phyloP scores from a whole-genome alignment of 2,888 invertebrate genomes.

The Alviniconcha strummeri region DNA sequence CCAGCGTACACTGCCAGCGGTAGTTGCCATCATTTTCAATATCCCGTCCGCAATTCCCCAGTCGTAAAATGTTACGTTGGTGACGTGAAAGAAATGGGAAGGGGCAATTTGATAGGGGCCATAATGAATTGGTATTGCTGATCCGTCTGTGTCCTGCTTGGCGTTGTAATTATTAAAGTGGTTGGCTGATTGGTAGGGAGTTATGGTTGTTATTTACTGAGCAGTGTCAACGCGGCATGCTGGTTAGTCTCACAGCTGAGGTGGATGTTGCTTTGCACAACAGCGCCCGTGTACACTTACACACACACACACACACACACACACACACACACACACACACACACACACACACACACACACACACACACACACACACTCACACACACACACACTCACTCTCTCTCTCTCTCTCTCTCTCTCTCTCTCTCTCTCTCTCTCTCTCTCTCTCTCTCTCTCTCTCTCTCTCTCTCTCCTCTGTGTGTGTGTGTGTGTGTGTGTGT shows the following conservation, averaged over 20 bases:
- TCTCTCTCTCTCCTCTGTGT: background rate
- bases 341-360: background rate
- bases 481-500: background rate
- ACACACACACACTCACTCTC: background rate
- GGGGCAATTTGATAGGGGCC: too few relatives aligned
- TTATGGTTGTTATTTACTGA: background rate
- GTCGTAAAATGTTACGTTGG: too few relatives aligned
- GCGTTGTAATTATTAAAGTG: background rate
- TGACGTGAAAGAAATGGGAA: too few relatives aligned
- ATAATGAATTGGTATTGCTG: background rate
- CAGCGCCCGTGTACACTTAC: background rate
- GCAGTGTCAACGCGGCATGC: background rate
- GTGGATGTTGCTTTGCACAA: too few relatives aligned
- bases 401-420: background rate
- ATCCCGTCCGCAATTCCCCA: too few relatives aligned
- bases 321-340: background rate
- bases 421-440: background rate
- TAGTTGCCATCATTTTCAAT: too few relatives aligned
- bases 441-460: background rate
- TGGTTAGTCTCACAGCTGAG: background rate
- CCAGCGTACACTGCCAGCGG: too few relatives aligned
- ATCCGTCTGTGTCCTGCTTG: background rate
- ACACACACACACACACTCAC: background rate
- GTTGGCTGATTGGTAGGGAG: background rate
- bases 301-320: background rate